phyloP scores from a whole-genome alignment of 2,113 vertebrate genomes.

The Syrrhaptes paradoxus region DNA sequence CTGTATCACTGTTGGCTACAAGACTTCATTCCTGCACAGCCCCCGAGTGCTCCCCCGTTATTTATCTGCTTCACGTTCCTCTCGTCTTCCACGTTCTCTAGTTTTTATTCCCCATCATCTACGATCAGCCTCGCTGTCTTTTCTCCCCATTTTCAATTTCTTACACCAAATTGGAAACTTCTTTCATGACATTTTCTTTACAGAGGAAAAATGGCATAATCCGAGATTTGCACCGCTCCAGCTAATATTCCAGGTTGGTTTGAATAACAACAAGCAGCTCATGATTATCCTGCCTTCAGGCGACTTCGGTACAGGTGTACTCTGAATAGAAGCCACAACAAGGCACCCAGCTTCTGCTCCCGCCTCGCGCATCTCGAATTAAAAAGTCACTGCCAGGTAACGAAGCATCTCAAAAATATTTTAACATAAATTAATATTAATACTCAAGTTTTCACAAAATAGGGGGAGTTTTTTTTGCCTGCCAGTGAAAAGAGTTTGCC shows the following conservation, averaged over 20 bases:
- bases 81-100: not conserved
- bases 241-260: not conserved
- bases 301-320: not conserved
- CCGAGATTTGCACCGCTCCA: not conserved
- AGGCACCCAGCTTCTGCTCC: not conserved
- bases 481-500: not conserved
- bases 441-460: not conserved
- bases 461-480: not conserved
- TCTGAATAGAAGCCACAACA: not conserved
- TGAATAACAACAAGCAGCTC: conserved; percentile 7
- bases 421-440: conserved; percentile 38
- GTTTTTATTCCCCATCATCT: conserved; percentile 19
- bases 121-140: conserved; percentile 9
- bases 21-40: not conserved
- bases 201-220: not conserved
- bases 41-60: not conserved
- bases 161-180: conserved; percentile 50
- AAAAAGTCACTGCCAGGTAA: not conserved
- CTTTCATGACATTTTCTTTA: conserved; percentile 20
- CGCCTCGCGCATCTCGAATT: not conserved
- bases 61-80: not conserved
- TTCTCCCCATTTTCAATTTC: conserved; percentile 49
- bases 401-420: not conserved
- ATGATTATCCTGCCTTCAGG: conserved; percentile 5
- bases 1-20: not conserved